Evolutionary conservation across 2,797 vertebrate genomes (phyloP).

Genomic region (Neostethus bicornis): DNA sequence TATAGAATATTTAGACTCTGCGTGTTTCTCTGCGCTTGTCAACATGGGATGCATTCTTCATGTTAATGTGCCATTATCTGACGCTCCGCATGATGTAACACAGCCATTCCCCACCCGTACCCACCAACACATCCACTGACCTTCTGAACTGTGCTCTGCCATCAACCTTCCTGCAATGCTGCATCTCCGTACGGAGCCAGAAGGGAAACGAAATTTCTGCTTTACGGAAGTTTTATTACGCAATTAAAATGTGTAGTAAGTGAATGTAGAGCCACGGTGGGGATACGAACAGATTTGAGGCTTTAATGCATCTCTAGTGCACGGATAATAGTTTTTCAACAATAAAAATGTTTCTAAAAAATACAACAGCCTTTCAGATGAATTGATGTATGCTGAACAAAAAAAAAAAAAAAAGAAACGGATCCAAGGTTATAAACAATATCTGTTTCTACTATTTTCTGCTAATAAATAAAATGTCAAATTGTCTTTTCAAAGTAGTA

Average conservation of each 20-base stretch:
- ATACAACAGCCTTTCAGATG: slow-evolving; percentile 45
- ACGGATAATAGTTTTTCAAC: slow-evolving; percentile 20
- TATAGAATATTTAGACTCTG: slow-evolving; percentile 73
- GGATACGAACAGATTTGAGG: slow-evolving; percentile 36
- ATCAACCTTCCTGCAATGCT: slow-evolving; percentile 42
- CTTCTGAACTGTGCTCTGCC: slow-evolving; percentile 67
- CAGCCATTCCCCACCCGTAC: slow-evolving; percentile 53
- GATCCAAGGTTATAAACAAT: slow-evolving; percentile 32
- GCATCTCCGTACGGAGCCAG: slow-evolving; percentile 17
- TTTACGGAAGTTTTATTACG: slow-evolving; percentile 40
- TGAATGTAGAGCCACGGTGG: slow-evolving; percentile 32
- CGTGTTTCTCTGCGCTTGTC: slow-evolving; percentile 69
- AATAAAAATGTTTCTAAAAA: slow-evolving; percentile 48
- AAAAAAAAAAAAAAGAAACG: too few relatives aligned
- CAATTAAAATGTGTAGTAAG: slow-evolving; percentile 54
- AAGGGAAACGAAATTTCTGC: slow-evolving; percentile 16
- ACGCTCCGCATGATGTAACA: slow-evolving; percentile 73
- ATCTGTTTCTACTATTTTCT: slow-evolving; percentile 47
- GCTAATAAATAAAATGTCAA: slow-evolving; percentile 67
- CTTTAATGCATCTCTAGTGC: slow-evolving; percentile 26
- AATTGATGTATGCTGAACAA: slow-evolving; percentile 43
- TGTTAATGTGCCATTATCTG: slow-evolving; percentile 76
- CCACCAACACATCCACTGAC: slow-evolving; percentile 66
- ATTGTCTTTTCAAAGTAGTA: slow-evolving; percentile 27
- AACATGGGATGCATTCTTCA: slow-evolving; percentile 78